These are phyloP conservation scores for Luscinia luscinia DNA, from an alignment of 2,797 vertebrate species.

Conservation along the genomic window DNA sequence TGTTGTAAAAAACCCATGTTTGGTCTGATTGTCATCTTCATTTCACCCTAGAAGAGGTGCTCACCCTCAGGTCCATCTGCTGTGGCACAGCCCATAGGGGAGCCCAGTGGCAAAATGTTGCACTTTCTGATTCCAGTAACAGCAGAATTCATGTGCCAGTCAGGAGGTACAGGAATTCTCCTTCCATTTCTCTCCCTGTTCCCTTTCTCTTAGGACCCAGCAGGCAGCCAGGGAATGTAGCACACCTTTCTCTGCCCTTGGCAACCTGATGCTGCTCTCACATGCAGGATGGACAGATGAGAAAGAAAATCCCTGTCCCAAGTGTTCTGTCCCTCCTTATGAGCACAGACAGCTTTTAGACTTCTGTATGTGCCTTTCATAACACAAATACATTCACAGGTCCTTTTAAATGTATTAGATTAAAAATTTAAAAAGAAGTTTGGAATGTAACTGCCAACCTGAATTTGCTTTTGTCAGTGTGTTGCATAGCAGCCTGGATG, in stretches of 20 bases:
- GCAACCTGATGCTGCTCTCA: neutral
- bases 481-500: neutral
- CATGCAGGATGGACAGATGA: neutral
- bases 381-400: neutral
- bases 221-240: neutral
- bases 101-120: neutral
- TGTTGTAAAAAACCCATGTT: rapidly evolving
- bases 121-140: neutral
- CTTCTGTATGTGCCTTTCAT: neutral
- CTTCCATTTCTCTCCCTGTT: neutral
- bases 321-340: neutral
- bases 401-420: neutral
- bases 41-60: neutral
- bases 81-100: neutral
- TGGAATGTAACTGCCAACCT: neutral
- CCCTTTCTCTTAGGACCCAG: neutral
- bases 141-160: neutral
- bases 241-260: neutral
- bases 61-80: neutral
- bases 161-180: neutral
- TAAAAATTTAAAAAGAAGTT: neutral
- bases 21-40: neutral
- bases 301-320: neutral
- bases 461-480: neutral
- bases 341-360: neutral